Base-by-base conservation (phyloP, 53 echinoderm and acorn worm species). In the Astropecten irregularis region DNA sequence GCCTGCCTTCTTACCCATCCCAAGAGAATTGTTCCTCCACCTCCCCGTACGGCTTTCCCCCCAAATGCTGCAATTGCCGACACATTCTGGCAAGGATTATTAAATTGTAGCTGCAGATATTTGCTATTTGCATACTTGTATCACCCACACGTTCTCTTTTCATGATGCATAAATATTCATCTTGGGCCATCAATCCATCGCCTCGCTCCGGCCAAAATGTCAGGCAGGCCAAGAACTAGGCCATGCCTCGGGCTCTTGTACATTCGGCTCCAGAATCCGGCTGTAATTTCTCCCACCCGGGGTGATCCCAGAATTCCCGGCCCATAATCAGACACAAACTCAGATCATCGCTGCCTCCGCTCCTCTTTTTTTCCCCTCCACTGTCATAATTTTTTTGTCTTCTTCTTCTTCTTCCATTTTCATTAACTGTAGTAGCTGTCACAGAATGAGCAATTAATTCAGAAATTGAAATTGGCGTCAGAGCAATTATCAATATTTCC, bases 131-230 rank as follows among this genome's bases (percentile, higher is more conserved):
- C 90, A 90, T 90, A 73, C 86, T 82, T 89, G 85, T 90, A 72
- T 67, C 90, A 71, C 85, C 85, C 69, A 48, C 86, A 86, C 73
- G 66, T 68, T 69, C 64, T 35, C 39, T 46, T 88, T 86, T 90
- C 72, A 73, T 82, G 86, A 90, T 82, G 68, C 37, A 86, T 90
- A 90, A 90, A 90, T 90, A 90, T 90, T 90, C 90, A 90, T 90
- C 71, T 86, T 86, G 55, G 60, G 49, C 20, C 62, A 63, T 84
- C 84, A 84, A 72, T 74, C 74, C 16, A 74, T 74, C 53, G 74
- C 72, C 52, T 32, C 56, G 57, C 56, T 38, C 74, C 40, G 74
- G 74, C 74, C 74, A 55, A 55, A 74, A 74, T 74, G 74, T 74
- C 74, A 74, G 74, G 74, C 74, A 56, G 74, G 39, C 31, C 56